These are phyloP conservation scores for Noctua janthina DNA, from an alignment of 2,888 invertebrate genomes.

Conservation along the genomic window DNA sequence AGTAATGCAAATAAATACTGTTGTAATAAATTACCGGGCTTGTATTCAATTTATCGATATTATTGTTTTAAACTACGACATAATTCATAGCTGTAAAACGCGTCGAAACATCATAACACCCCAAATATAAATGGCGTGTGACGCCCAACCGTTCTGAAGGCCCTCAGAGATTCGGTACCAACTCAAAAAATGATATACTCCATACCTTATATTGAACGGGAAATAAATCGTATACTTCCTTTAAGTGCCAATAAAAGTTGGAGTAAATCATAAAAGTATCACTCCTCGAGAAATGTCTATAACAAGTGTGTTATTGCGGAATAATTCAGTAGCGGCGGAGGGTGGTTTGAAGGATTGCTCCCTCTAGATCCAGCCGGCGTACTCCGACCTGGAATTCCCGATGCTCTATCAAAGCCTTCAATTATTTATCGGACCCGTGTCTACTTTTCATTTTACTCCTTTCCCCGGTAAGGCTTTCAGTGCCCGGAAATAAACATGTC, in stretches of 20 bases:
- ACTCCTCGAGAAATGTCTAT: constrained; percentile 89
- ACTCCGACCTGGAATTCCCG: constrained; percentile 86
- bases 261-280: constrained; percentile 91
- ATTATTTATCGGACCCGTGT: constrained; percentile 90
- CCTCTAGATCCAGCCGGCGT: constrained; percentile 83
- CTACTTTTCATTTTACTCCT: constrained; percentile 90
- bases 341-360: constrained; percentile 88
- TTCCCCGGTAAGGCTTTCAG: constrained; percentile 84
- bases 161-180: constrained; percentile 81
- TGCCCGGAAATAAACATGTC: constrained; percentile 85
- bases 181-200: constrained; percentile 89
- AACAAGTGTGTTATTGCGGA: constrained; percentile 90
- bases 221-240: constrained; percentile 90
- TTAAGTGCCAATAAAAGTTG: constrained; percentile 91
- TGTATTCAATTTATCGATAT: constrained; percentile 47
- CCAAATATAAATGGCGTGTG: constrained; percentile 80
- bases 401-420: constrained; percentile 89
- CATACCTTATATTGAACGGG: constrained; percentile 88
- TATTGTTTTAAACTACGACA: constrained; percentile 64
- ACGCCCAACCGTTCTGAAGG: constrained; percentile 80
- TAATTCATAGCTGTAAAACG: constrained; percentile 65
- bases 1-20: constrained; percentile 37
- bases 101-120: constrained; percentile 69
- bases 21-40: constrained; percentile 22
- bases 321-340: constrained; percentile 89